Conservation (phyloP, 1,140 invertebrate species). For the Platorchestia sp. region DNA sequence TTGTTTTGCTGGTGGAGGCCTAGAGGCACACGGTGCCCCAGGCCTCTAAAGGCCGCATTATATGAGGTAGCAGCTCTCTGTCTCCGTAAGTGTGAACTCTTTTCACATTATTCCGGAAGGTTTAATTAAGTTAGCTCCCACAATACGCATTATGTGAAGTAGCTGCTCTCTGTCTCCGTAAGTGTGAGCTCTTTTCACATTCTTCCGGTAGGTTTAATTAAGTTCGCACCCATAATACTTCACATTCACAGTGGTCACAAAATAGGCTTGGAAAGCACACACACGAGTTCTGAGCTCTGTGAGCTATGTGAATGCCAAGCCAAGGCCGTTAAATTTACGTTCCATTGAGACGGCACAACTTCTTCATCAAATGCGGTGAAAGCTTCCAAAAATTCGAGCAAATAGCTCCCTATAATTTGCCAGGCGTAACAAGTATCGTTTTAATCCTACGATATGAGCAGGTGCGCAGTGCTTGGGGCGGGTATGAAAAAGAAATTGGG, state of each 20-base stretch:
- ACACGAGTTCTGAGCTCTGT: neutral
- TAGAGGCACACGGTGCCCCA: neutral
- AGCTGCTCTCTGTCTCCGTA: neutral
- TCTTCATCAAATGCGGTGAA: neutral
- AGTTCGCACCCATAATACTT: neutral
- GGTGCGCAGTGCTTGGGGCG: neutral
- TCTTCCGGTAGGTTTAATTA: neutral
- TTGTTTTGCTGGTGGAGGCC: neutral
- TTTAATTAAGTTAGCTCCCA: neutral
- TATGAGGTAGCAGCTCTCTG: neutral
- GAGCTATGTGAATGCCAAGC: neutral
- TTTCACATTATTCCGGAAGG: neutral
- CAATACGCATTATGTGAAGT: neutral
- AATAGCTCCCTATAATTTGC: neutral
- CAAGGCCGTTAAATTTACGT: neutral
- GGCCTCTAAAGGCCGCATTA: neutral
- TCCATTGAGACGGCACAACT: neutral
- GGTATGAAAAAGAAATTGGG: neutral
- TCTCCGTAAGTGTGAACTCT: neutral
- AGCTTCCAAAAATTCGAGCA: neutral
- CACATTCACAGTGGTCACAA: neutral
- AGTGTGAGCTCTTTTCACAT: slow-evolving; percentile 1
- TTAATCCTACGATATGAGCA: neutral
- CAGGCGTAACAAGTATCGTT: neutral
- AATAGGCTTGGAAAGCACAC: neutral